Evolutionary conservation across 2,113 vertebrate genomes (phyloP), one percentile per base, ranked within the genome.

Genomic region (Catharus fuscescens): DNA sequence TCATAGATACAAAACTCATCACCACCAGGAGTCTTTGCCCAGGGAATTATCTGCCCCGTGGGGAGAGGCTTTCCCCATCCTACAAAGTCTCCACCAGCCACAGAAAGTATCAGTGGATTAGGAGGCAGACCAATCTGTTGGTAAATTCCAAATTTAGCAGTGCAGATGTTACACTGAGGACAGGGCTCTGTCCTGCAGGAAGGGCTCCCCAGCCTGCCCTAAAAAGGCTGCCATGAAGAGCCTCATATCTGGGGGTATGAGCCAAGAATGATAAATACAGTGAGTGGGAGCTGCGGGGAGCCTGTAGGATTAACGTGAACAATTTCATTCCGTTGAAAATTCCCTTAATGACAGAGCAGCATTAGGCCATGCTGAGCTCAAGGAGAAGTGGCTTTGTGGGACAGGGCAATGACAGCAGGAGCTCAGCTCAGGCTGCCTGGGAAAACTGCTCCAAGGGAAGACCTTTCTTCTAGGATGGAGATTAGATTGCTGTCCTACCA

Each of bases 311-410:
- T 70, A 86, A 87, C 31, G 1, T 14, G 88, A 78, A 70, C 69
- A n/a, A 40, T 85, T 89, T 84, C n/a, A 76, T 93, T 95, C 90
- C 25, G 12, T 5, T 36, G 57, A 44, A 94, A 96, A 69, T 42
- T 26, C 47, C 61, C 38, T 80, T 93, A 88, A 94, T 90, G 88
- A 93, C 66, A 93, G 92, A 82, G 85, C 45, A 82, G 28, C 8
- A 0, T 52, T 76, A 23, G 48, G 48, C 5, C 5, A n/a, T 2
- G 7, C 38, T 83, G 74, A 91, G 65, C 65, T 74, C 32, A 15
- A 78, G 52, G 21, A 93, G 67, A 86, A 86, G 47, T 84, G 80
- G 84, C 65, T 95, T 87, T 93, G 70, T 14, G 21, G 80, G 42
- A 95, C 36, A 34, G 26, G 36, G 45, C 67, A 81, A 34, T 0